Base-by-base conservation (phyloP, 2,888 invertebrate genomes). In the Malthinus seriepunctatus region DNA sequence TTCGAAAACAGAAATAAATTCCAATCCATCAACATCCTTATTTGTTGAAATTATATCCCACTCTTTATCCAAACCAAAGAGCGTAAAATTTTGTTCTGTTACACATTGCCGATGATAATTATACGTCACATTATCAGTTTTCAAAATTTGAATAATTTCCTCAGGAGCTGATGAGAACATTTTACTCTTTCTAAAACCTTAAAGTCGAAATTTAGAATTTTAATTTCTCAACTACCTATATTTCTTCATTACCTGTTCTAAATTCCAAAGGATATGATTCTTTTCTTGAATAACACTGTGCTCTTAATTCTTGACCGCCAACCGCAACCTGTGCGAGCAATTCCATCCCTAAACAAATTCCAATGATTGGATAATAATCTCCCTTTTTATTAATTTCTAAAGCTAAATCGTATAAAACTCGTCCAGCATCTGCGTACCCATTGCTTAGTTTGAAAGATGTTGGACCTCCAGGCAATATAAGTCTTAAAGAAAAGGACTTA, bases 301-400 rank as follows among this genome's bases (percentile, higher is more conserved):
- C 79, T 56, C 93, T 81, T 51, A 87, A 84, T 57, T 91, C 87
- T 11, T 75, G 74, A 11, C 79, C 77, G 48, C 83, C 77, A 1
- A 84, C 79, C 15, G 83, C 85, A 1, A 89, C 77, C 61, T 86
- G 86, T 8, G 88, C 82, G 42, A 94, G 75, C 23, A 93, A 80
- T 73, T 97, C 91, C 78, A 94, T 92, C 14, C 96, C 96, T 32
- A 95, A 83, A 70, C 96, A 96, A 1, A 89, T 94, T 0, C 93
- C 95, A 83, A 91, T 91, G 42, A 97, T 75, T 0, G 96, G 95
- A 74, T 94, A 93, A 71, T 88, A 88, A 51, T 86, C 84, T 1
- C 89, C 91, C 1, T 80, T 77, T 1, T 86, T 79, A 71, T 94
- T 93, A 55, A 88, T 76, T 71, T 85, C 73, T 56, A 83, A 76